Evolutionary conservation across 2,797 vertebrate genomes (phyloP), one percentile per base, ranked within the genome.

Genomic region (Epinephelus awoara): DNA sequence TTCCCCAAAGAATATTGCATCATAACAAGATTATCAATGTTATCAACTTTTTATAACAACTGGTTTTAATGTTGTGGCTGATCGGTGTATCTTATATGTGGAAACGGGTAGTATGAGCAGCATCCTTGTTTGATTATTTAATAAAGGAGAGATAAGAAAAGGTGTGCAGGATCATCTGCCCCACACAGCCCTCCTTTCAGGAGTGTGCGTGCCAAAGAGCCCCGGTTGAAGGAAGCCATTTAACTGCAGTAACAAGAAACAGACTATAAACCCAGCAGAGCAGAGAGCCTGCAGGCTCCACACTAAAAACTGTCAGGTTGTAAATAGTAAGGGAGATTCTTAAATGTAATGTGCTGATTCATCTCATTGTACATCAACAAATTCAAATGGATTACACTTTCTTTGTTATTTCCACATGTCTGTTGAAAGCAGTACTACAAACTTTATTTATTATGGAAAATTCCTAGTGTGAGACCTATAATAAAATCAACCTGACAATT

Each of bases 181-280:
- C 75, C 77, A 74, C 80, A 88, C 88, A 80, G 51, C 83, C 75
- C 84, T 89, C 80, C 72, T 80, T 88, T 90, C 87, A 89, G 92
- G 80, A 90, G 91, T 42, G 40, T 42, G 92, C 80, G 81, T 85
- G 89, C 90, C 89, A 91, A 80, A 85, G 86, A 90, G 89, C 87
- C 91, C 81, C 87, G 82, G 67, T 52, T 55, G 83, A 86, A 89
- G 95, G 95, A 96, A 95, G 96, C 88, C 93, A 95, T 94, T 92
- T 90, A 76, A 95, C 93, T 96, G 94, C 93, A 96, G 98, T 98
- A 99, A 99, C 97, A 99, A 99, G 97, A 98, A 98, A 98, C 97
- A 98, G 97, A 98, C 97, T 82, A 89, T 85, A 85, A 91, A 87
- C 68, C 82, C 86, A 78, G 84, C 79, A 86, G 70, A 87, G 51